Evolutionary conservation across 2,888 invertebrate species (phyloP).

Genomic region (Synergus gifuensis): DNA sequence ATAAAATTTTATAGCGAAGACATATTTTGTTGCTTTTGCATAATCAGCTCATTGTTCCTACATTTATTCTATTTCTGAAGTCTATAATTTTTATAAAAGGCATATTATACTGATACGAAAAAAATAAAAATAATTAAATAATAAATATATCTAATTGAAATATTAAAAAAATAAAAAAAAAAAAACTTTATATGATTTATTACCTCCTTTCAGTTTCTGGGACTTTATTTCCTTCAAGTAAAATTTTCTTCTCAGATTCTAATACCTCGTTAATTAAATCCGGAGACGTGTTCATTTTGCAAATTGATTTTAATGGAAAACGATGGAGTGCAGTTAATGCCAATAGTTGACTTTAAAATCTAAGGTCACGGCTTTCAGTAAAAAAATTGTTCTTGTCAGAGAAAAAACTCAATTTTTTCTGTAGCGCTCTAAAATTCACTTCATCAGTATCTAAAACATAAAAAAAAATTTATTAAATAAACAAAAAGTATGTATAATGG

Average conservation of each 20-base stretch:
- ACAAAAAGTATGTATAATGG: too few species aligned
- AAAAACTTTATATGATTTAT: neutral
- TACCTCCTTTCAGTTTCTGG: slow-evolving; percentile 15
- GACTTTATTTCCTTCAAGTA: neutral
- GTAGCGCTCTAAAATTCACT: too few species aligned
- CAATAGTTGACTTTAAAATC: slow-evolving; percentile 16
- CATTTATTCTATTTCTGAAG: neutral
- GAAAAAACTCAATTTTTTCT: too few species aligned
- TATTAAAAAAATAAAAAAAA: neutral
- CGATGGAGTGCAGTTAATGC: neutral
- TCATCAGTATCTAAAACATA: too few species aligned
- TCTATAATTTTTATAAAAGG: neutral
- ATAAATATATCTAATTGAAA: too few species aligned
- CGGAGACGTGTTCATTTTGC: neutral
- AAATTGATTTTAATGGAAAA: slow-evolving; percentile 19
- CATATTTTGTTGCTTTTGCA: neutral
- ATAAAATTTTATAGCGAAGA: neutral
- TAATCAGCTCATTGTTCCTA: neutral
- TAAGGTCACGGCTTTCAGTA: slow-evolving; percentile 4
- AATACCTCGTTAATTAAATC: neutral
- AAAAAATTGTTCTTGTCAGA: neutral
- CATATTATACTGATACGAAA: too few species aligned
- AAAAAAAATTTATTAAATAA: too few species aligned
- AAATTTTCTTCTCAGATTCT: neutral
- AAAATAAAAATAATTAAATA: too few species aligned